Conservation (phyloP, 2,113 vertebrate genomes). For the Hepsetus odoe region DNA sequence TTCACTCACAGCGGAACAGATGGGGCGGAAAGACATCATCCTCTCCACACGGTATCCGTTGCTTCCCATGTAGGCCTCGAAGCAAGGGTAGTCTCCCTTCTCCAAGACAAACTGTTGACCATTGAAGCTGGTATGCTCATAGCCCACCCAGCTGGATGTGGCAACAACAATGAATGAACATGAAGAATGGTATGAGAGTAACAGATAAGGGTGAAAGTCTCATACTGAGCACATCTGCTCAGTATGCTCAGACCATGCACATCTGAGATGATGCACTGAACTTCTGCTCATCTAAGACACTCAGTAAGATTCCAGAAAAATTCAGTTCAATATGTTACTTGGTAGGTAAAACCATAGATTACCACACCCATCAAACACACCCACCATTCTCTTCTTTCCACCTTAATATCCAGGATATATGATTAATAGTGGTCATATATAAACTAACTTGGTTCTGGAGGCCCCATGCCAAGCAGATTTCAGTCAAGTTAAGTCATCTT, state of each 20-base stretch:
- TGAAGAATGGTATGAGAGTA: neutral
- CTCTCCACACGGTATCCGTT: constrained; percentile 95
- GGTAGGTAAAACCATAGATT: too few relatives aligned
- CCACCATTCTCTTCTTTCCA: too few relatives aligned
- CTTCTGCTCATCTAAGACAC: neutral
- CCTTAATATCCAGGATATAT: too few relatives aligned
- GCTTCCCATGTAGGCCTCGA: constrained; percentile 95
- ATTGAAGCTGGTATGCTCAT: constrained; percentile 93
- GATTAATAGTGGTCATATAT: too few relatives aligned
- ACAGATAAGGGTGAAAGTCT: neutral
- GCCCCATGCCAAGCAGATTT: too few relatives aligned
- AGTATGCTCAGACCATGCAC: neutral
- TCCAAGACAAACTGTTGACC: constrained; percentile 98
- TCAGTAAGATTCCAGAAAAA: neutral
- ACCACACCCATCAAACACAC: too few relatives aligned
- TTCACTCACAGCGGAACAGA: constrained; percentile 89
- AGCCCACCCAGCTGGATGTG: constrained; percentile 88
- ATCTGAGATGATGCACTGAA: neutral
- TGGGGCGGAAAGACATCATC: constrained; percentile 96
- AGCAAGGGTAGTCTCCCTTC: constrained; percentile 95
- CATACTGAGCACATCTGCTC: too few relatives aligned
- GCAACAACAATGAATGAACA: neutral
- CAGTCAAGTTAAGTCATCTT: too few relatives aligned
- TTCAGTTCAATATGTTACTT: too few relatives aligned
- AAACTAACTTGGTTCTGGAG: too few relatives aligned